These are phyloP conservation scores for Agriotes lineatus DNA, from an alignment of 2,888 invertebrate species.

Conservation along the genomic window DNA sequence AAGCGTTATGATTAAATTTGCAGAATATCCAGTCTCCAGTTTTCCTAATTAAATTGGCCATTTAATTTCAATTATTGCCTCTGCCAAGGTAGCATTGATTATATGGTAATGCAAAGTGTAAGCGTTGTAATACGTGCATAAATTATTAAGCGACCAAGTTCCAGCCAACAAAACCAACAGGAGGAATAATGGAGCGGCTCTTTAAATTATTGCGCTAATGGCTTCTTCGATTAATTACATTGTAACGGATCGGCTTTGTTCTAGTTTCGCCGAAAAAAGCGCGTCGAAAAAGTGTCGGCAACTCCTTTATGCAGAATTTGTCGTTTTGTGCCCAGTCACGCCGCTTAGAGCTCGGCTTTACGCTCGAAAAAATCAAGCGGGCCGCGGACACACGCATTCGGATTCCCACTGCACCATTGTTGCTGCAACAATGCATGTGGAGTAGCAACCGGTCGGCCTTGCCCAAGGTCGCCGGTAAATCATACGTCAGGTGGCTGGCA, in stretches of 20 bases:
- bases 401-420: conserved; percentile 31
- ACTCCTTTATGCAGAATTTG: conserved; percentile 5
- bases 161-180: background rate
- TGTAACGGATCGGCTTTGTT: conserved; percentile 28
- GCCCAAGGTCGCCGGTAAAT: conserved; percentile 34
- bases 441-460: conserved; percentile 40
- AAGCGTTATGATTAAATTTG: too few species aligned
- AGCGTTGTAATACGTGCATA: background rate
- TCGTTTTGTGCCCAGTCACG: too few species aligned
- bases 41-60: too few species aligned
- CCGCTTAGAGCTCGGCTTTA: too few species aligned
- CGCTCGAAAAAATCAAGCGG: background rate
- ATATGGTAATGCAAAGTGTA: background rate
- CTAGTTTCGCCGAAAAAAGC: conserved; percentile 15
- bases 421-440: conserved; percentile 20
- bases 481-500: conserved; percentile 43
- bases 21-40: too few species aligned
- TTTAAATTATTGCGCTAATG: conserved; percentile 21
- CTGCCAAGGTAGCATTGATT: background rate
- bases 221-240: conserved; percentile 24
- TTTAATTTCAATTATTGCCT: too few species aligned
- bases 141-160: background rate
- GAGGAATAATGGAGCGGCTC: conserved; percentile 3
- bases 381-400: background rate
- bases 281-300: conserved; percentile 10